Base-by-base conservation (phyloP, 2,797 vertebrate genomes). In the Champsocephalus esox region DNA sequence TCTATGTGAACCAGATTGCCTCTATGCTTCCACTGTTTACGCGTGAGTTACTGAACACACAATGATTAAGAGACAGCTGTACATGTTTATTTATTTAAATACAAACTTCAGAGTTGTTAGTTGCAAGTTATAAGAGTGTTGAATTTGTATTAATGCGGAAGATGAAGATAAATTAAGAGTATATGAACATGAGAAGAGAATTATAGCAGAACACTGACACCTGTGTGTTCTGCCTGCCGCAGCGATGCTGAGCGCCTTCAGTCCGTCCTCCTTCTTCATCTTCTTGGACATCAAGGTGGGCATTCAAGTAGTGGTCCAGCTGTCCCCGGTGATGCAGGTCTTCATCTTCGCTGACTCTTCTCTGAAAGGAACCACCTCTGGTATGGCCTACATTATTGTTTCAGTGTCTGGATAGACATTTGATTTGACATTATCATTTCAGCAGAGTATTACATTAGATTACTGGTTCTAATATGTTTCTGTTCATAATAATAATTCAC, bases 321-420 rank as follows among this genome's bases (percentile, higher is more conserved):
- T 97, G 16, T 74, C 59, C 1, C 98, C 98, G 0, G 0, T 93
- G 50, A 96, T 99, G 97, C 97, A 99, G 83, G 79, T 96, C 41
- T 95, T 92, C 77, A 75, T 98, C 80, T 75, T 66, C 9, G 87
- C 96, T 70, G 73, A 95, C 56, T 38, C 91, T 2, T 11, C 66
- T 12, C 91, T 95, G 81, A 91, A 76, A 55, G 93, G 90, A 79
- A 93, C 88, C 79, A 96, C 93, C 3, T 94, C 95, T 48, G 98
- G 98, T 99, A 94, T 0, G 83, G 1, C 46, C 51, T 12, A 58
- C 19, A 16, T 52, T 54, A 55, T 16, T 21, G 21, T 16, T n/a
- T 38, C 46, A 45, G 2, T n/a, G 1, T 45, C 17, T 45, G 16
- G 9, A 46, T 50, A n/a, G 0, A 38, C 34, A 38, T 38, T 28